Base-by-base conservation (phyloP, 1,140 invertebrate species). In the Formica selysi region DNA sequence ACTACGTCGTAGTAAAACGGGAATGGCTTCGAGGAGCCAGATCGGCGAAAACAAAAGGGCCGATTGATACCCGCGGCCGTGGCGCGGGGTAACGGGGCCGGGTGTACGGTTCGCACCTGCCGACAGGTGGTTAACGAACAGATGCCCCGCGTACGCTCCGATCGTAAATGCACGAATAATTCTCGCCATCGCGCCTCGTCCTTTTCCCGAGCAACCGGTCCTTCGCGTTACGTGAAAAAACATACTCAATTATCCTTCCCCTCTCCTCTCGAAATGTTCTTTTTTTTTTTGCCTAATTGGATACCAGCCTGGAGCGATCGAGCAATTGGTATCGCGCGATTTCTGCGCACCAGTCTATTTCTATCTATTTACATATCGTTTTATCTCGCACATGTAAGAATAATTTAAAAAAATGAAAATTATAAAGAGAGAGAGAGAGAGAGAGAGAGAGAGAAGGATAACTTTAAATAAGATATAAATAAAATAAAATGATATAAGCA, bases 101-200 rank as follows among this genome's bases (percentile, higher is more conserved):
- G 76, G 65, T 71, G 73, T 81, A 87, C 93, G 92, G 87, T 87
- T 86, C 76, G 87, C 93, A 93, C 92, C 92, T 93, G 93, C 92
- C 92, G 92, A 92, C 93, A 93, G 93, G 91, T 93, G 93, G 92
- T 78, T 90, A 88, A 68, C 89, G 91, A 91, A 90, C 89, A 93
- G 92, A 93, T 93, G 92, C 87, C 38, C 70, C 76, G 70, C 85
- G 71, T 70, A 59, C 51, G 59, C 70, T 22, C 51, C 29, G 19
- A 71, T 62, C 87, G 65, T 78, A 59, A 71, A 61, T 59, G 62
- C 64, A 48, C 68, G 51, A 48, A 64, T 41, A 29, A 68, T 64
- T 73, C 29, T 41, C 19, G 71, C 51, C 38, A 26, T 44, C 38
- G 71, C 8, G 62, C 13, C 70, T 57, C 76, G 65, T 54, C 73